Evolutionary conservation across 2,888 invertebrate species (phyloP).

Genomic region (Oscheius myriophilus): DNA sequence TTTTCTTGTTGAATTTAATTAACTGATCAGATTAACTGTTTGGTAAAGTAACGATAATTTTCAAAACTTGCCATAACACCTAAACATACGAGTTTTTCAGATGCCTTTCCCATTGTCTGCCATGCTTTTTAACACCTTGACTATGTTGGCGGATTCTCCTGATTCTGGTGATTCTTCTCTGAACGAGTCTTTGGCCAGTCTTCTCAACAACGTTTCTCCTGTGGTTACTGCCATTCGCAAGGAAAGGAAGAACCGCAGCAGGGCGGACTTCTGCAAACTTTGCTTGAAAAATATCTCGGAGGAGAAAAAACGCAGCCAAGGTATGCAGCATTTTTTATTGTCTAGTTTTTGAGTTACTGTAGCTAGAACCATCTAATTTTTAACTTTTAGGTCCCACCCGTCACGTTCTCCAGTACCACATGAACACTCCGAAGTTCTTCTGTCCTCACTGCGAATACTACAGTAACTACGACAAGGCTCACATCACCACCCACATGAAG

Average conservation of each 20-base stretch:
- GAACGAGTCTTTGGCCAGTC: no score
- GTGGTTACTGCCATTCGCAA: no score
- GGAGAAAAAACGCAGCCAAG: constrained; percentile 6
- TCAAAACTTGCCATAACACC: no score
- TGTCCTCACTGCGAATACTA: constrained; percentile 10
- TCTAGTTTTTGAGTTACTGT: neutral
- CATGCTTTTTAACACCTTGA: neutral
- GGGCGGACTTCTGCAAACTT: constrained; percentile 1
- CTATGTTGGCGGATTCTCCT: neutral
- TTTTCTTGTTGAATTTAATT: no score
- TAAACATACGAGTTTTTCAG: no score
- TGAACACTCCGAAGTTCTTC: neutral
- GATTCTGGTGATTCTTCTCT: no score
- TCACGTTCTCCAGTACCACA: constrained; percentile 14
- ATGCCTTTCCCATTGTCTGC: neutral
- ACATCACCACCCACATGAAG: constrained; percentile 1
- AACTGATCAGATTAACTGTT: no score
- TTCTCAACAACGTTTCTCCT: no score
- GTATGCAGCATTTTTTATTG: neutral
- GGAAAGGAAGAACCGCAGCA: no score
- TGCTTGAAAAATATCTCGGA: constrained; percentile 11
- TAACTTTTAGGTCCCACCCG: constrained; percentile 7
- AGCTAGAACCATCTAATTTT: neutral
- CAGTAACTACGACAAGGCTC: constrained; percentile 23
- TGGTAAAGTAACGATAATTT: no score